phyloP scores from a whole-genome alignment of 2,113 vertebrate genomes.

The Toxotes chatareus region DNA sequence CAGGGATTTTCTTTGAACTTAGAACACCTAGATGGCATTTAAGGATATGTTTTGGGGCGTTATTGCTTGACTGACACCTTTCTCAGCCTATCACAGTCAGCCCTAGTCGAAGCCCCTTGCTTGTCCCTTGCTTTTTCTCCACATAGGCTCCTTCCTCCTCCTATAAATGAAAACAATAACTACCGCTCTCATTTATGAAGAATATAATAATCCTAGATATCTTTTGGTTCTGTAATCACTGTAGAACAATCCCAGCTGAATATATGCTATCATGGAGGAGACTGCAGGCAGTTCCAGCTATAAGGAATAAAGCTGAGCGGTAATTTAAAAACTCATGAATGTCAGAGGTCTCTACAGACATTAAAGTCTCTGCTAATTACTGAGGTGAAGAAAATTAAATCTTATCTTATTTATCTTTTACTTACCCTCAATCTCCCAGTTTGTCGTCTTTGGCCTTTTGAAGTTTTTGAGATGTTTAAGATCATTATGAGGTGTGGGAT shows the following conservation, averaged over 20 bases:
- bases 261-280: background rate
- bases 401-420: slow-evolving; percentile 10
- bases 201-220: background rate
- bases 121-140: background rate
- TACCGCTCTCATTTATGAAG: background rate
- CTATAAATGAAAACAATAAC: background rate
- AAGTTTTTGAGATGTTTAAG: slow-evolving; percentile 15
- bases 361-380: slow-evolving; percentile 26
- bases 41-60: slow-evolving; percentile 3
- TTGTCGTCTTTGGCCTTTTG: slow-evolving; percentile 26
- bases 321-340: slow-evolving; percentile 33
- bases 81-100: slow-evolving; percentile 6
- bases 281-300: background rate
- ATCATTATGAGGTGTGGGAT: slow-evolving; percentile 1
- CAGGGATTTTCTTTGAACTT: slow-evolving; percentile 57
- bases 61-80: slow-evolving; percentile 22
- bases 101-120: background rate
- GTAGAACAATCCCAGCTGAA: background rate
- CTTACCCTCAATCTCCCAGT: background rate
- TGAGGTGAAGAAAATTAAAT: slow-evolving; percentile 8
- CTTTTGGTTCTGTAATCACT: slow-evolving; percentile 14
- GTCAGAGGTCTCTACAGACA: slow-evolving; percentile 18
- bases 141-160: background rate
- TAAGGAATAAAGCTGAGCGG: slow-evolving; percentile 21
- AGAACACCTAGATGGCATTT: slow-evolving; percentile 24